Conservation (phyloP, 2,888 invertebrate species). For the Pyrocoelia pectoralis region DNA sequence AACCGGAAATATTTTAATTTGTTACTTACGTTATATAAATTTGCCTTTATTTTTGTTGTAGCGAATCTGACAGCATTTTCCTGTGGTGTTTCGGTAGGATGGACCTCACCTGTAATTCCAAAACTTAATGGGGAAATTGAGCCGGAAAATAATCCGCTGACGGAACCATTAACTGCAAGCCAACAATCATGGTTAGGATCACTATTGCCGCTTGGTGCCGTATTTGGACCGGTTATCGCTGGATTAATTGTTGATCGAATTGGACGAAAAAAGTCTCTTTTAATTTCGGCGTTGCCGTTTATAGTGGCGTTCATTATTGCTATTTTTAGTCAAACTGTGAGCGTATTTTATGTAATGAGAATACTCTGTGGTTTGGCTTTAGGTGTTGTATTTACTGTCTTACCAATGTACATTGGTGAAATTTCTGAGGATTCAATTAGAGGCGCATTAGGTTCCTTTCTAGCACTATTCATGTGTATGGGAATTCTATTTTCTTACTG, state of each 20-base stretch:
- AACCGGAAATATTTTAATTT: too few relatives aligned
- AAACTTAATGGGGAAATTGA: conserved; percentile 47
- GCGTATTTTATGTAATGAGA: conserved; percentile 55
- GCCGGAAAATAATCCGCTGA: conserved; percentile 41
- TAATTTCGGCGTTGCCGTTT: conserved; percentile 72
- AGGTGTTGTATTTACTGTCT: conserved; percentile 76
- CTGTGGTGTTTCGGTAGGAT: conserved; percentile 61
- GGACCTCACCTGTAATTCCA: conserved; percentile 60
- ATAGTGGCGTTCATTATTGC: conserved; percentile 71
- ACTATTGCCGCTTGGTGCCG: conserved; percentile 62
- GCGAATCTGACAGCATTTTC: conserved; percentile 60
- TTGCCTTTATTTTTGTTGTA: conserved; percentile 14
- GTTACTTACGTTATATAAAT: too few relatives aligned
- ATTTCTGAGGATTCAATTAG: conserved; percentile 82
- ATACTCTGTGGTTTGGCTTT: conserved; percentile 68
- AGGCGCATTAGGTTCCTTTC: conserved; percentile 82
- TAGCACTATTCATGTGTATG: conserved; percentile 75
- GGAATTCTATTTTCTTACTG: conserved; percentile 76
- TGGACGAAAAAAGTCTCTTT: conserved; percentile 74
- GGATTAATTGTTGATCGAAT: conserved; percentile 72
- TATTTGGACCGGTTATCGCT: conserved; percentile 73
- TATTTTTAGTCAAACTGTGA: conserved; percentile 48
- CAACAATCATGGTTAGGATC: conserved; percentile 66
- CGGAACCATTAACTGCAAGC: conserved; percentile 52
- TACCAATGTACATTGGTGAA: conserved; percentile 89